Percentiles rank a stretch among this genome's conserved stretches.
phyloP scores from a whole-genome alignment of 2,797 vertebrate genomes.

The Margarornis squamiger region DNA sequence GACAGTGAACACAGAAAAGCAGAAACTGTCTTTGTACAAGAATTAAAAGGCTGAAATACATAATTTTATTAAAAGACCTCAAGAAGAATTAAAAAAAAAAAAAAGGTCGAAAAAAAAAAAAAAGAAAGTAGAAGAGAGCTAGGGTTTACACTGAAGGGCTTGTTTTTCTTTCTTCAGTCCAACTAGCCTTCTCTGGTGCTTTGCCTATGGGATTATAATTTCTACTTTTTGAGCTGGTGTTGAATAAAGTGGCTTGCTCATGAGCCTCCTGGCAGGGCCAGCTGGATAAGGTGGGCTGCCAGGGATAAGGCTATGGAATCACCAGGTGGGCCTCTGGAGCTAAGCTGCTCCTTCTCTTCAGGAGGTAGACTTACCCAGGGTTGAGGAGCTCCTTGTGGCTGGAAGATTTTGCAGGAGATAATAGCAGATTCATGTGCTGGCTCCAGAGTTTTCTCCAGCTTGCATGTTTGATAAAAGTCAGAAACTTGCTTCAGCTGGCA shows the following conservation, averaged over 20 bases:
- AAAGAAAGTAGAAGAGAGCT: background rate
- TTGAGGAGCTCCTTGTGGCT: background rate
- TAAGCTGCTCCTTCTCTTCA: slow-evolving; percentile 9
- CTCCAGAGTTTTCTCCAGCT: background rate
- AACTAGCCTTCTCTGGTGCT: background rate
- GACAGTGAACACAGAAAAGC: background rate
- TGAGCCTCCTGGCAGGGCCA: background rate
- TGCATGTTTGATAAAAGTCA: background rate
- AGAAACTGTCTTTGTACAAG: background rate
- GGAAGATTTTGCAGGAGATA: background rate
- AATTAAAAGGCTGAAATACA: background rate
- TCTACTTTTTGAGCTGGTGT: background rate
- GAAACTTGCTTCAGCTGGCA: background rate
- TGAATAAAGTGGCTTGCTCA: background rate
- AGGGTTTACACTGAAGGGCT: background rate
- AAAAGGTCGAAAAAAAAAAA: background rate
- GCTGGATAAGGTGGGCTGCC: background rate
- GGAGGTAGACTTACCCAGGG: background rate
- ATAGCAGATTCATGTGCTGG: background rate
- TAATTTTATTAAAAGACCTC: background rate
- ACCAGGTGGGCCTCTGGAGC: background rate
- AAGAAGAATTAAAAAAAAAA: background rate
- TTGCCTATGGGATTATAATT: background rate
- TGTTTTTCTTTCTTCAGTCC: background rate
- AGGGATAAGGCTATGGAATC: slow-evolving; percentile 1